Base-by-base conservation (phyloP, 2,888 invertebrate genomes). In the Conops quadrifasciatus region DNA sequence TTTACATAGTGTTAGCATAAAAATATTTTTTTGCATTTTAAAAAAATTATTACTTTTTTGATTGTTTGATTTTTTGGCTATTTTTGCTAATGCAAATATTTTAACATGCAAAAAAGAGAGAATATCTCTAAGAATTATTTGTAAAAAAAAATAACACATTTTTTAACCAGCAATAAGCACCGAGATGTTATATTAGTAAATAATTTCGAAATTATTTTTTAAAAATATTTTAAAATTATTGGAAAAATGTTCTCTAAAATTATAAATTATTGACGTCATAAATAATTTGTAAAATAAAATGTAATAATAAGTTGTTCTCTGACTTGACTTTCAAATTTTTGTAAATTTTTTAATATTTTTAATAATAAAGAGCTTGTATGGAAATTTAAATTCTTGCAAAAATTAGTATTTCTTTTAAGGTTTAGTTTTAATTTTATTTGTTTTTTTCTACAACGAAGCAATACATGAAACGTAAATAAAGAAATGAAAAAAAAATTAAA, bases 171-270 rank as follows among this genome's bases (percentile, higher is more conserved):
- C 4, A 7, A 26, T 56, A 19, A 43, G 28, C 51, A 36, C n/a
- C 24, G 24, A 19, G n/a, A 43, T 16, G 24, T 49, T 24, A n/a
- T 70, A 63, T n/a, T 71, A 70, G 62, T 64, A 60, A 67, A 56
- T 73, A 71, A 53, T 68, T 72, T 66, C 62, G 16, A 62, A 49
- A 36, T 63, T 66, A 71, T 70, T 67, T 58, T 65, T 53, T 47
- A n/a, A 21, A 62, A 36, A 65, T 26, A 7, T 19, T 5, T n/a
- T 19, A 28, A 60, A 60, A 60, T 58, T 26, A 36, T 59, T 28
- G 2, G 30, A 60, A 59, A 16, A 21, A 24, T 24, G n/a, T 21
- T 24, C 1, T 26, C 28, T 24, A 26, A 56, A 36, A 36, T 7
- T 36, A 36, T 7, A 9, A 4, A n/a, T 56, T 21, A 13, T 21